Base-by-base conservation (phyloP, 1,140 invertebrate genomes). In the Drosophila pallidifrons region DNA sequence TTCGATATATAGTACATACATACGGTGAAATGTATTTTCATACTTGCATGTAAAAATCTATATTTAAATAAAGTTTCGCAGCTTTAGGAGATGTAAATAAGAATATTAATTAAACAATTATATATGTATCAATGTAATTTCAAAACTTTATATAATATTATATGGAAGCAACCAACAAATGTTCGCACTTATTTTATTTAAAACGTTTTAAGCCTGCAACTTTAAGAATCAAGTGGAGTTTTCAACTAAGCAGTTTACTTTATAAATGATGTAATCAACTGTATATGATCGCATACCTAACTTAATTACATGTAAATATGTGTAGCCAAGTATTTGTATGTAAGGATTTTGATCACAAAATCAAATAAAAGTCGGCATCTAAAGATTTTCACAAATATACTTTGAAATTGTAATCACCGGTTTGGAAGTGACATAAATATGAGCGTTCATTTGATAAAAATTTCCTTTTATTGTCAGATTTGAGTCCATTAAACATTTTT, bases 1-100 rank as follows among this genome's bases (percentile, higher is more conserved):
- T 89, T 88, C 77, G 80, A 86, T 87, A 54, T 65, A 32, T 32
- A 32, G 30, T 32, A 65, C 55, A 58, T 58, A 58, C 61, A 83
- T 87, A 87, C 82, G 87, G 83, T 89, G 75, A 89, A 85, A 90
- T 89, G 85, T 89, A 89, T 89, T 89, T 89, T 89, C 85, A 90
- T 89, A 89, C 85, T 89, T 89, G 85, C 85, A 89, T 89, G 85
- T 89, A 89, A 90, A 76, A 81, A 89, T 32, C 30, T 74, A 87
- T 79, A 69, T 87, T 87, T 81, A 81, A 87, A 88, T 88, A 88
- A 88, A 88, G 81, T 82, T 89, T 85, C 75, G 59, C 80, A 88
- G 73, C 82, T 88, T 87, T 87, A 87, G 83, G 83, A 88, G 82
- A 87, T 87, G 77, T 81, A 73, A 69, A 81, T 55, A 55, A 55